phyloP scores from a whole-genome alignment of 53 echinoderm and acorn worm genomes.

The Echinarachnius parma region DNA sequence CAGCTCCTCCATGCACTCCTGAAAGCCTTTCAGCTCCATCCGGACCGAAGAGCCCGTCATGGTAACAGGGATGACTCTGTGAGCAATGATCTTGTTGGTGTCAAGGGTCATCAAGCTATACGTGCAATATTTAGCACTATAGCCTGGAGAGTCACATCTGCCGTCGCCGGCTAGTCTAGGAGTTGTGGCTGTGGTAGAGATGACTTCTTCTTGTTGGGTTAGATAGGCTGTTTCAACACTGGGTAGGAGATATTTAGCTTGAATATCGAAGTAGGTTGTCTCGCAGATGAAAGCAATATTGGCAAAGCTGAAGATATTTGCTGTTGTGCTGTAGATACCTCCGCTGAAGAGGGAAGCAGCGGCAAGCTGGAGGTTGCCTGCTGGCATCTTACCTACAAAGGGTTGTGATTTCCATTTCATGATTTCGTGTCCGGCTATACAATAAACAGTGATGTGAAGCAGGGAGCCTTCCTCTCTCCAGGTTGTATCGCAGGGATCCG shows the following conservation, averaged over 20 bases:
- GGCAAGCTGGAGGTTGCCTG: constrained; percentile 3
- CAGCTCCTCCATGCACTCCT: constrained; percentile 13
- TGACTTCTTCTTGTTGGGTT: neutral
- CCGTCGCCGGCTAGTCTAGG: neutral
- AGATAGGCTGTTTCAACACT: neutral
- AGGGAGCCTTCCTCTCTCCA: neutral
- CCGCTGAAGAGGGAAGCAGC: neutral
- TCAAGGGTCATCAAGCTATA: neutral
- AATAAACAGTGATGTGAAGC: neutral
- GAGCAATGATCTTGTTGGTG: neutral
- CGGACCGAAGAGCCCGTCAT: neutral
- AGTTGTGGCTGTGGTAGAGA: neutral
- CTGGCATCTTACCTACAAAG: neutral
- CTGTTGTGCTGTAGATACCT: neutral
- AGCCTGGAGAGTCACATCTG: too few relatives aligned
- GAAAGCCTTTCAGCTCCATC: constrained; percentile 6
- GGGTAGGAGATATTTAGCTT: neutral
- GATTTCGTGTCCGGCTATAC: neutral
- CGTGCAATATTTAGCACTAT: too few relatives aligned
- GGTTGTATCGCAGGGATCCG: neutral
- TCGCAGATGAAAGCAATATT: neutral
- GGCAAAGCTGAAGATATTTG: constrained; percentile 1
- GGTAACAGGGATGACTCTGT: constrained; percentile 10
- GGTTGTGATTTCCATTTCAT: constrained; percentile 1
- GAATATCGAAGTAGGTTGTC: neutral